Percentiles rank a stretch among this genome's conserved stretches.
Conservation (phyloP, 2,888 invertebrate species). For the Strigamia transsilvanica region DNA sequence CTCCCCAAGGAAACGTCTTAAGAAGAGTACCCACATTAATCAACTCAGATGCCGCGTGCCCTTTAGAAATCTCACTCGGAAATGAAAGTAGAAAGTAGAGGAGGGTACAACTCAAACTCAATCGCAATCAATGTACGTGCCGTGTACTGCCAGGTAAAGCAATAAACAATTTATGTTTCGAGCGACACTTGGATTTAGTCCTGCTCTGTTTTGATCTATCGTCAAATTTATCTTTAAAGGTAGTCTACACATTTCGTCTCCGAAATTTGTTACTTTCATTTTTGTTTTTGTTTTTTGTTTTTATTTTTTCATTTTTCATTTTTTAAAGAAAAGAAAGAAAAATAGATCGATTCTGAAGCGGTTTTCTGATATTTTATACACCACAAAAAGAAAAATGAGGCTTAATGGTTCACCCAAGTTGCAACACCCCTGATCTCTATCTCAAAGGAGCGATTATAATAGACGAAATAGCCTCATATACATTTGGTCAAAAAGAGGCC, state of each 20-base stretch:
- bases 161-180: conserved; percentile 39
- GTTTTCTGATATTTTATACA: neutral
- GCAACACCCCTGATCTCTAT: neutral
- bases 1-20: neutral
- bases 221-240: conserved; percentile 40
- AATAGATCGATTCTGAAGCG: neutral
- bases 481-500: conserved; percentile 32
- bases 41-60: conserved; percentile 6
- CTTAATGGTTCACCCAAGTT: conserved; percentile 7
- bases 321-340: neutral
- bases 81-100: neutral
- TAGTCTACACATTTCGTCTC: neutral
- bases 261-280: neutral
- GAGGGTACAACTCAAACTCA: conserved; percentile 1
- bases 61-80: conserved; percentile 28
- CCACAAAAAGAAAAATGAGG: conserved; percentile 33
- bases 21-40: conserved; percentile 32
- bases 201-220: conserved; percentile 15
- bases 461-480: conserved; percentile 23
- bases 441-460: conserved; percentile 11
- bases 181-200: conserved; percentile 38
- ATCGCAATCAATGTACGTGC: conserved; percentile 29
- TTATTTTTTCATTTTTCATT: neutral
- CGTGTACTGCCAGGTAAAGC: conserved; percentile 3
- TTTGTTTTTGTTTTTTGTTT: conserved; percentile 10